These are phyloP conservation scores for Petrocephalus microphthalmus DNA, from an alignment of 2,113 vertebrate species.

Conservation along the genomic window DNA sequence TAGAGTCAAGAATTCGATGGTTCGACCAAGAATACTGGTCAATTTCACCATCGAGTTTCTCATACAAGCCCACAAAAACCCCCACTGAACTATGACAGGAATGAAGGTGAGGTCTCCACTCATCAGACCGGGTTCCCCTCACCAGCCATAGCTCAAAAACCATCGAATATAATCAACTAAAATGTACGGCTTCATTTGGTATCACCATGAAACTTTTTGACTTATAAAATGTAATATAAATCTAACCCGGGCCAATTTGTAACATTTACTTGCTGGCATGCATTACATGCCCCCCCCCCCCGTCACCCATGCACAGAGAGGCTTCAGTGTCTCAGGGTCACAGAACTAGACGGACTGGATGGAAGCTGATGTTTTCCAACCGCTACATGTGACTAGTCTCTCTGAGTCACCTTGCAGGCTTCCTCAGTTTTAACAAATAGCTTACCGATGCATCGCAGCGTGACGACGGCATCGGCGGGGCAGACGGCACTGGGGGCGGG, in stretches of 20 bases:
- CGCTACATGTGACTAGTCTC: background rate
- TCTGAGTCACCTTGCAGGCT: background rate
- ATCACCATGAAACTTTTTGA: background rate
- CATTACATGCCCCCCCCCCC: background rate
- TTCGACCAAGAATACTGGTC: background rate
- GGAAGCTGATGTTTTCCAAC: background rate
- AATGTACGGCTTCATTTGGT: background rate
- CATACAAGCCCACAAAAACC: background rate
- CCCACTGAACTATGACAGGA: background rate
- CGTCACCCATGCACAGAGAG: background rate
- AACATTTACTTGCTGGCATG: background rate
- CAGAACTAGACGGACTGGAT: background rate
- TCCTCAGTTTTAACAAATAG: background rate
- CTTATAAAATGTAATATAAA: background rate
- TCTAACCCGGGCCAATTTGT: background rate
- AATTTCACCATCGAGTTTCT: no score
- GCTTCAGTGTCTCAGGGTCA: background rate
- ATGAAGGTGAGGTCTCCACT: background rate
- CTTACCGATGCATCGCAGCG: constrained; percentile 56
- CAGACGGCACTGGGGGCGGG: constrained; percentile 40
- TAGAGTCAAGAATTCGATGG: no score
- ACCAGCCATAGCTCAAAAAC: background rate
- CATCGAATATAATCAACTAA: background rate
- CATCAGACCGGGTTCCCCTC: background rate
- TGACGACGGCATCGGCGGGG: constrained; percentile 25